phyloP scores from a whole-genome alignment of 35 echinoderm and acorn worm species.

The Lytechinus variegatus region DNA sequence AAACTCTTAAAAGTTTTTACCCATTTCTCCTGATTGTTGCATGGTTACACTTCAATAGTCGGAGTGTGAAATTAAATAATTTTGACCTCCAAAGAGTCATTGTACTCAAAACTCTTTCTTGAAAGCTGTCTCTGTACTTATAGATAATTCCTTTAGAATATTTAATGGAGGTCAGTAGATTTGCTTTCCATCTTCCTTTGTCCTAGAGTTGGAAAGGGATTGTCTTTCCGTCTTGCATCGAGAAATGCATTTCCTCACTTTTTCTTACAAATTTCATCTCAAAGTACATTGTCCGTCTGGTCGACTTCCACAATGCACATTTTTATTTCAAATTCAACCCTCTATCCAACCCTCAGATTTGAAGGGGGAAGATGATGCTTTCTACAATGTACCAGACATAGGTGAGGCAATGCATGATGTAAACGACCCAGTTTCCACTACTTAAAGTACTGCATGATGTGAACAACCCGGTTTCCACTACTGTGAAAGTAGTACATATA shows the following conservation, averaged over 20 bases:
- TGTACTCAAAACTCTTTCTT: not conserved
- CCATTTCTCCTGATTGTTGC: too few species aligned
- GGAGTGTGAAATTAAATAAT: too few species aligned
- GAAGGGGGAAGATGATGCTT: not conserved
- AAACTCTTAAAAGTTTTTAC: too few species aligned
- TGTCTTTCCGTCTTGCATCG: not conserved
- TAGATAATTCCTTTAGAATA: not conserved
- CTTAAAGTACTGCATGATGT: not conserved
- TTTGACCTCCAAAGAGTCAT: too few species aligned
- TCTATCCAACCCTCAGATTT: not conserved
- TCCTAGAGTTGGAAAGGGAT: not conserved
- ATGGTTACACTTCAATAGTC: too few species aligned
- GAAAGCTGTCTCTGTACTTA: not conserved
- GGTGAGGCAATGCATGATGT: not conserved
- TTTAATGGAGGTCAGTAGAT: not conserved
- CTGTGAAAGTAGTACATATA: not conserved
- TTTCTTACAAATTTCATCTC: not conserved
- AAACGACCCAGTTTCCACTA: not conserved
- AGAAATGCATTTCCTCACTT: not conserved
- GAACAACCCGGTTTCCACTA: not conserved
- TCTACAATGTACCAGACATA: not conserved
- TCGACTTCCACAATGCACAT: not conserved
- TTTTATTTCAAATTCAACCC: not conserved
- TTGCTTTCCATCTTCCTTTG: not conserved
- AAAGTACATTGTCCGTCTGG: slow-evolving; percentile 1